Conservation (phyloP, 2,113 vertebrate genomes). For the Leptosomus discolor region DNA sequence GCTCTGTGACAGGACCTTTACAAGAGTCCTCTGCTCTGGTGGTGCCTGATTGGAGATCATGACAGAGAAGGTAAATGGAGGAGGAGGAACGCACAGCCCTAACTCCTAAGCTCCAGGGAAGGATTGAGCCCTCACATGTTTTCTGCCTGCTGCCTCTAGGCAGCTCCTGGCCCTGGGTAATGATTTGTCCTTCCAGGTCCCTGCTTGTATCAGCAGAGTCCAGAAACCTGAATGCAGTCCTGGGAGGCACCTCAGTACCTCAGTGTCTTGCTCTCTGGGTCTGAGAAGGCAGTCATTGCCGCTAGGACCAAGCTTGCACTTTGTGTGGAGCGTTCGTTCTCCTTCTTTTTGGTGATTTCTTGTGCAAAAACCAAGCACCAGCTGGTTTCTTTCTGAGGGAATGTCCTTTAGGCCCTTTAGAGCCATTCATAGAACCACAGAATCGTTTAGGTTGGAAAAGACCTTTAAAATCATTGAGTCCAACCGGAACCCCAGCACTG, state of each 20-base stretch:
- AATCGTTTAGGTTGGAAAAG: neutral
- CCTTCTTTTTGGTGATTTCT: neutral
- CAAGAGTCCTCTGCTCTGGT: neutral
- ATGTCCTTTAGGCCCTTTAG: neutral
- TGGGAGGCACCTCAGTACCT: neutral
- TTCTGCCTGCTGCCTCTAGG: neutral
- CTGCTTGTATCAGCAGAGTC: neutral
- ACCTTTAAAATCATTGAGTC: neutral
- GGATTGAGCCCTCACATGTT: neutral
- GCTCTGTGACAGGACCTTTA: neutral
- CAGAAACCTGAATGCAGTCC: neutral
- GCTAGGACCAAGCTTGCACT: neutral
- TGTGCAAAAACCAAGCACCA: neutral
- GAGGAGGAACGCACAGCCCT: neutral
- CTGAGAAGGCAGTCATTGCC: neutral
- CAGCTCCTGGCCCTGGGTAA: neutral
- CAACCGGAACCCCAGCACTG: neutral
- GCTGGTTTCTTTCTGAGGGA: neutral
- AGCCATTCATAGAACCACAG: neutral
- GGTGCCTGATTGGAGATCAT: neutral
- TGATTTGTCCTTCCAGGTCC: neutral
- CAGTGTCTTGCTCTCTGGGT: neutral
- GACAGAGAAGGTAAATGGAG: neutral
- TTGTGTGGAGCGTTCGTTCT: neutral
- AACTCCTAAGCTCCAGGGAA: neutral